These are phyloP conservation scores for Tokudaia tokunoshimensis DNA, from an alignment of 2,797 vertebrate genomes.

Conservation along the genomic window DNA sequence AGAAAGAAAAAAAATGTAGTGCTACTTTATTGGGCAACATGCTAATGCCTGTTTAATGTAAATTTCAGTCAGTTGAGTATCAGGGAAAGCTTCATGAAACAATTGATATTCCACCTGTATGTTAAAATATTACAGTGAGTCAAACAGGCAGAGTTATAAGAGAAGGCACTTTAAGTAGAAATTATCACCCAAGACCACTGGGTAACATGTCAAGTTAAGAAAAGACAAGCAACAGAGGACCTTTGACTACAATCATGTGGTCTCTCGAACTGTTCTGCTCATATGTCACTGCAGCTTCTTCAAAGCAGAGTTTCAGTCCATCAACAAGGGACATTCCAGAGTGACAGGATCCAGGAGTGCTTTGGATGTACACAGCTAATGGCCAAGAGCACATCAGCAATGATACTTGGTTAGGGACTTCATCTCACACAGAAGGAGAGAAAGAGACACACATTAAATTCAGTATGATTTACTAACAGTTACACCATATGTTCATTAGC, in stretches of 20 bases:
- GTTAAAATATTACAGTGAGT: background rate
- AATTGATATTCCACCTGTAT: background rate
- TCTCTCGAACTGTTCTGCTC: background rate
- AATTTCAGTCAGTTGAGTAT: background rate
- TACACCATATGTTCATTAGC: background rate
- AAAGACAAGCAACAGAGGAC: background rate
- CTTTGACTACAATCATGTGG: background rate
- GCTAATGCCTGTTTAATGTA: background rate
- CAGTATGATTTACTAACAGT: background rate
- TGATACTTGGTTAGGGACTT: background rate
- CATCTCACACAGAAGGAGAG: background rate
- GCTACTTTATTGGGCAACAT: background rate
- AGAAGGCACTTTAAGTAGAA: background rate
- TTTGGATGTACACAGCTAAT: background rate
- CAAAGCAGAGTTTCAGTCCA: background rate
- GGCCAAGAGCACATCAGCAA: background rate
- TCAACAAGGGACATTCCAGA: background rate
- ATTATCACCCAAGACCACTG: background rate
- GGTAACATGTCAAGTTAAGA: conserved; percentile 26
- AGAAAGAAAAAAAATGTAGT: too few species aligned
- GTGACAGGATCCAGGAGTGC: background rate
- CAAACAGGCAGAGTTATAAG: background rate
- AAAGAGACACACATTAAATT: background rate
- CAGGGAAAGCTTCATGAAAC: background rate
- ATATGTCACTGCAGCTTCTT: background rate